These are phyloP conservation scores for Danio aesculapii DNA, from an alignment of 2,797 vertebrate genomes.

Conservation along the genomic window DNA sequence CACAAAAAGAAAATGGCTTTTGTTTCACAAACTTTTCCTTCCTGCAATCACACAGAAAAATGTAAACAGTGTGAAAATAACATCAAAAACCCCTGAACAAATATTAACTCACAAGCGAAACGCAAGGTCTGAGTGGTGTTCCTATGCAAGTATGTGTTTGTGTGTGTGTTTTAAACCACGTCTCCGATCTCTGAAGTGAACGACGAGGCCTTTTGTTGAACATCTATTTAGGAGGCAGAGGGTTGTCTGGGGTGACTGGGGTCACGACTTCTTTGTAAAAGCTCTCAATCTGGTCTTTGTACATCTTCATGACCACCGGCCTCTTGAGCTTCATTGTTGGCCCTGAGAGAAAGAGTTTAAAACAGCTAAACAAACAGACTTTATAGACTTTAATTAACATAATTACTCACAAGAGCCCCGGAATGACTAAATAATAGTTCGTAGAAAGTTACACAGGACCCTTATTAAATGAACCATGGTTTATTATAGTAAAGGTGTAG, in stretches of 20 bases:
- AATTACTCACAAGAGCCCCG: not conserved
- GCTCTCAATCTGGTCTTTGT: constrained; percentile 82
- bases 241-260: constrained; percentile 78
- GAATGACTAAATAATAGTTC: not conserved
- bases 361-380: constrained; percentile 1
- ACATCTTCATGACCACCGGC: constrained; percentile 84
- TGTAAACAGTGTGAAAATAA: constrained; percentile 65
- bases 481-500: no score
- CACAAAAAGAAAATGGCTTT: constrained; percentile 63
- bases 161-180: not conserved
- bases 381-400: not conserved
- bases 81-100: constrained; percentile 61
- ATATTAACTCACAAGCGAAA: constrained; percentile 31
- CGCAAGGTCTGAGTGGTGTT: constrained; percentile 24
- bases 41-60: constrained; percentile 55
- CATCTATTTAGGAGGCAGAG: constrained; percentile 72
- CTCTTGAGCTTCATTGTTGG: constrained; percentile 94
- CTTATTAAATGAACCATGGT: no score
- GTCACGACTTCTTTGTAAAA: constrained; percentile 84
- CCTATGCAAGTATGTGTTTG: constrained; percentile 2
- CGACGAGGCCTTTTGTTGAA: constrained; percentile 12
- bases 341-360: constrained; percentile 72
- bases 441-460: not conserved
- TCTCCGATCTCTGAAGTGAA: constrained; percentile 15
- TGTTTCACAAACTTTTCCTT: constrained; percentile 44